Evolutionary conservation across 2,888 invertebrate genomes (phyloP).

Genomic region (Aporophyla nigra): DNA sequence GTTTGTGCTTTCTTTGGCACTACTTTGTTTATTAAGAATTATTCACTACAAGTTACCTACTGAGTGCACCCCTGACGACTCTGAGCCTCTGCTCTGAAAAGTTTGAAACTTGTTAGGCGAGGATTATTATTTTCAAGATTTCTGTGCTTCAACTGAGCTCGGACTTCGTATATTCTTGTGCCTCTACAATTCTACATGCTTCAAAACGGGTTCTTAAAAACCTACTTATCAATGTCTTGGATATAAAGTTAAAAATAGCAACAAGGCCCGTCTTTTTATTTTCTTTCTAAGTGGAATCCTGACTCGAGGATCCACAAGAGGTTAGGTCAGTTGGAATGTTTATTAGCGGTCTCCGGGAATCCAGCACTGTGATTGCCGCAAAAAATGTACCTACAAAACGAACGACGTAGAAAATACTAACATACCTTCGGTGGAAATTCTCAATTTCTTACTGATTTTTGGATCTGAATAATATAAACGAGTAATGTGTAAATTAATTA

Average conservation of each 20-base stretch:
- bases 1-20: conserved; percentile 25
- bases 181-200: conserved; percentile 43
- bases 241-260: conserved; percentile 62
- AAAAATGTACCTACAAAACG: conserved; percentile 34
- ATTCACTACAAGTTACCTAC: conserved; percentile 37
- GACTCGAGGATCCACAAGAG: conserved; percentile 47
- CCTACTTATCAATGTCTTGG: conserved; percentile 55
- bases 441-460: conserved; percentile 25
- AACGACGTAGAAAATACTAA: conserved; percentile 18
- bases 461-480: conserved; percentile 49
- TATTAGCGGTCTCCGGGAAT: conserved; percentile 54
- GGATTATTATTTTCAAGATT: conserved; percentile 58
- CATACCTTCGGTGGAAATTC: neutral
- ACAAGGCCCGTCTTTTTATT: conserved; percentile 55
- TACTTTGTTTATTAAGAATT: conserved; percentile 45
- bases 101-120: conserved; percentile 62
- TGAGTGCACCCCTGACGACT: conserved; percentile 36
- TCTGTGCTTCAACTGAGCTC: conserved; percentile 34
- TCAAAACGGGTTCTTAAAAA: conserved; percentile 61
- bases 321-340: conserved; percentile 58
- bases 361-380: conserved; percentile 30
- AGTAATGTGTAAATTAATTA: conserved; percentile 77
- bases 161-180: conserved; percentile 48
- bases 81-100: conserved; percentile 50
- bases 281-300: conserved; percentile 53